A percentile compares a stretch with the other conserved stretches of the same genome.
Evolutionary conservation across 2,113 vertebrate genomes (phyloP).

Genomic region (Phoxinus phoxinus): DNA sequence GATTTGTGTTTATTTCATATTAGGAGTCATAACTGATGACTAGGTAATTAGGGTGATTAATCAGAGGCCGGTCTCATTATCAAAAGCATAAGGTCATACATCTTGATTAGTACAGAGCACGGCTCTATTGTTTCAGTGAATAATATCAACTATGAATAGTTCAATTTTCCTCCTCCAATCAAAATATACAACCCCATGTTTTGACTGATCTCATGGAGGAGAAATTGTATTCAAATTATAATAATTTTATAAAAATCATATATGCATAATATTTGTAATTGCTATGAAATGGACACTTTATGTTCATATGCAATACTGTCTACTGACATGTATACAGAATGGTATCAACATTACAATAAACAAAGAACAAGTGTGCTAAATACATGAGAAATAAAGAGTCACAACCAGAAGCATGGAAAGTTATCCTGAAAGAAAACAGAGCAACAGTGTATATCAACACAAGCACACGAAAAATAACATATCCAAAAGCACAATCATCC

Average conservation of each 20-base stretch:
- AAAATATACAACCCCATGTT: not conserved
- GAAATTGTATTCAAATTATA: not conserved
- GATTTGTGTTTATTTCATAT: not conserved
- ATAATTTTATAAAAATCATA: too few species aligned
- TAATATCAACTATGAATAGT: not conserved
- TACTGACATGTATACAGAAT: not conserved
- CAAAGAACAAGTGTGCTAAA: not conserved
- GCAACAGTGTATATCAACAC: not conserved
- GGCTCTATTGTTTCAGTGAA: not conserved
- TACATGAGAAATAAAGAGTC: not conserved
- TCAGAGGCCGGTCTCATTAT: not conserved
- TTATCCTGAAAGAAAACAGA: not conserved
- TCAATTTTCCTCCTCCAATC: not conserved
- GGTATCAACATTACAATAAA: not conserved
- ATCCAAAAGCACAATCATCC: not conserved
- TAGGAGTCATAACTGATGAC: not conserved
- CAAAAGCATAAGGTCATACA: not conserved
- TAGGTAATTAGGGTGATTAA: not conserved
- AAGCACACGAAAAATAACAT: slow-evolving; percentile 37
- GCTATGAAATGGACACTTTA: not conserved
- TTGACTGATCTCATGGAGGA: not conserved
- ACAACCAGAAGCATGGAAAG: not conserved
- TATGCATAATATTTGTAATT: not conserved
- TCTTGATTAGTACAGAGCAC: not conserved
- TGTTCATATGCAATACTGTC: not conserved